Evolutionary conservation across 2,113 vertebrate genomes (phyloP).

Genomic region (Etia nguti): DNA sequence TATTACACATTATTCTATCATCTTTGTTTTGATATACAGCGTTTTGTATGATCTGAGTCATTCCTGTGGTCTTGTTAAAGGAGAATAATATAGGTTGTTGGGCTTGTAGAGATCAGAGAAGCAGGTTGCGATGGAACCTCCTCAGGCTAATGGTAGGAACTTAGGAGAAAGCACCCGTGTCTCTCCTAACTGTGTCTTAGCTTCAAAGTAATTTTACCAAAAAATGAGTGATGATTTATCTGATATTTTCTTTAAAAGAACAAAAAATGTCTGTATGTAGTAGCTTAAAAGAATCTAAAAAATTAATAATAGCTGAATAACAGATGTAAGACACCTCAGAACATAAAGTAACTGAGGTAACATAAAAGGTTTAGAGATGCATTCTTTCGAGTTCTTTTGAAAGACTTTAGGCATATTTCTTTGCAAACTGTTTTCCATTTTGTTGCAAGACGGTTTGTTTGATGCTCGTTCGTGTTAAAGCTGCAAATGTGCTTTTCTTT

Average conservation of each 20-base stretch:
- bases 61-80: constrained; percentile 18
- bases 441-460: background rate
- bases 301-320: background rate
- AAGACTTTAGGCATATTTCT: background rate
- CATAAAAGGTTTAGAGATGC: background rate
- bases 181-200: background rate
- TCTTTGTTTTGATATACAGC: background rate
- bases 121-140: background rate
- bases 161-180: background rate
- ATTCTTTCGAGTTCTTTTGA: background rate
- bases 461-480: background rate
- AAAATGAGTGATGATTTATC: background rate
- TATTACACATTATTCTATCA: background rate
- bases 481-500: background rate
- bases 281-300: background rate
- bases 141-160: background rate
- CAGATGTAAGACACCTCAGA: background rate
- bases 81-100: background rate
- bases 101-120: background rate
- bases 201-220: background rate
- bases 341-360: background rate
- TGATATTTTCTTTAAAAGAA: background rate
- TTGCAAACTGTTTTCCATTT: background rate
- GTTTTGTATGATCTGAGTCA: background rate
- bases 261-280: background rate